These are phyloP conservation scores for Iselma pallidipennis DNA, from an alignment of 2,888 invertebrate species.

Conservation along the genomic window DNA sequence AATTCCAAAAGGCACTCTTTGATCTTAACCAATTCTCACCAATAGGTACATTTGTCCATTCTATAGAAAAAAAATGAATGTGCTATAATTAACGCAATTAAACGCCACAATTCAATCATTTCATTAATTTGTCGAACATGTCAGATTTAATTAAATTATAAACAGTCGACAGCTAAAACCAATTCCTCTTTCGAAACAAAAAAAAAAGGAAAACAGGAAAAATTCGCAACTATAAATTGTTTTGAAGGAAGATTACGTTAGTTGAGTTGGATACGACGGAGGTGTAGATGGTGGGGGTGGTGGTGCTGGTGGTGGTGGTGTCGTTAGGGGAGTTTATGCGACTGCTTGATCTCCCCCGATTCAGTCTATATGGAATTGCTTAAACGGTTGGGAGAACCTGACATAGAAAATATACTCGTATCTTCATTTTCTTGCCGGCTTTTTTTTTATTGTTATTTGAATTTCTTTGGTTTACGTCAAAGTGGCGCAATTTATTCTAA, in stretches of 20 bases:
- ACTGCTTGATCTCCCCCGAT: constrained; percentile 1
- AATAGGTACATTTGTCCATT: neutral
- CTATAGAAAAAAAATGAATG: neutral
- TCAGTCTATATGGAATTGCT: neutral
- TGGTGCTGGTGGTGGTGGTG: neutral
- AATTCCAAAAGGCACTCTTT: no score
- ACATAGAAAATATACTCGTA: neutral
- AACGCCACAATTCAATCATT: neutral
- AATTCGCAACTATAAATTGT: neutral
- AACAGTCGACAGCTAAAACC: neutral
- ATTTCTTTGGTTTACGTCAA: constrained; percentile 29
- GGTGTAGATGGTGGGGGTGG: no score
- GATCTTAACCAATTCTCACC: no score
- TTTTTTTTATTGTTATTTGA: constrained; percentile 27
- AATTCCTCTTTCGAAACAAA: neutral
- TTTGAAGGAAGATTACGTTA: neutral
- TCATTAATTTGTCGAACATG: neutral
- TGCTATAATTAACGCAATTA: neutral
- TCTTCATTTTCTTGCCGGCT: neutral
- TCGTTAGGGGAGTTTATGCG: neutral
- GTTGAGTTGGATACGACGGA: neutral
- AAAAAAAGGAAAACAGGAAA: neutral
- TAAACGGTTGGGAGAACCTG: neutral
- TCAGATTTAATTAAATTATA: neutral
- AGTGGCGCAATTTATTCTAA: constrained; percentile 25